These are phyloP conservation scores for Caenorhabditis sp. DNA, from an alignment of 2,888 invertebrate species.

Conservation along the genomic window DNA sequence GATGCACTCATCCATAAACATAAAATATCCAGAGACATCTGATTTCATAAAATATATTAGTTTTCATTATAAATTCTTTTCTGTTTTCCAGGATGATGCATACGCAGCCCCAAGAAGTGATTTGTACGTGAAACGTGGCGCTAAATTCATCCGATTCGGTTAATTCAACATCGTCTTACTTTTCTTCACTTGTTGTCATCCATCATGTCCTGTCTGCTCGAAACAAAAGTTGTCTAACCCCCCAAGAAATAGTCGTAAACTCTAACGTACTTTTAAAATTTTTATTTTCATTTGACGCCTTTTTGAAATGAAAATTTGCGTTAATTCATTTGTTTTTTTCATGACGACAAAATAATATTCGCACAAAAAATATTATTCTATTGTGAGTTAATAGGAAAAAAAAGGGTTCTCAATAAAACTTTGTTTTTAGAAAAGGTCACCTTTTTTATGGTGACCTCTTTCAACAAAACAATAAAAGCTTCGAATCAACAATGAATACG, in stretches of 20 bases:
- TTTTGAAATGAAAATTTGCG: conserved; percentile 3
- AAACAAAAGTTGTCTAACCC: not conserved
- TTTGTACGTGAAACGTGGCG: conserved; percentile 48
- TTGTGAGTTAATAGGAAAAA: not conserved
- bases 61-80: conserved; percentile 3
- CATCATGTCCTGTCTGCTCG: not conserved
- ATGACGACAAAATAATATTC: not conserved
- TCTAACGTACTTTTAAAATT: not conserved
- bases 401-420: too few species aligned
- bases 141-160: conserved; percentile 56
- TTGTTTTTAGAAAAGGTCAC: too few species aligned
- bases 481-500: too few species aligned
- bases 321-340: not conserved
- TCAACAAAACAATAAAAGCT: too few species aligned
- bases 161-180: conserved; percentile 16
- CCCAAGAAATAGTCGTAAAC: not conserved
- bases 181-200: conserved; percentile 34
- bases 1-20: not conserved
- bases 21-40: not conserved
- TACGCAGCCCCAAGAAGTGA: conserved; percentile 27
- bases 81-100: conserved; percentile 28
- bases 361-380: not conserved
- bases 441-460: too few species aligned
- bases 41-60: not conserved
- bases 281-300: conserved; percentile 3